phyloP scores from a whole-genome alignment of 2,888 invertebrate genomes.

The Eupithecia centaureata region DNA sequence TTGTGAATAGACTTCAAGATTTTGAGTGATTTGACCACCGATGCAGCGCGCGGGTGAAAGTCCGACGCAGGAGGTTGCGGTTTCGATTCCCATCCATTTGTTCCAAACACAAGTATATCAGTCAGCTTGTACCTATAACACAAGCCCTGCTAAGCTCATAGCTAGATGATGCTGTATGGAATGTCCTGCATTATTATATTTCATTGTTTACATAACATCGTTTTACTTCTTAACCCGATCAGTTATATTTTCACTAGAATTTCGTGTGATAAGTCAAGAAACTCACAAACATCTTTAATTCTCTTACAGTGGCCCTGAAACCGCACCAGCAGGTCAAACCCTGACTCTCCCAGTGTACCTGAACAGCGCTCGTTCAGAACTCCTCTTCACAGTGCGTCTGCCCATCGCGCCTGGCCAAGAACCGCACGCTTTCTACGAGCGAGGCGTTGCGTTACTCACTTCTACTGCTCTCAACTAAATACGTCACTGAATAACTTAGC shows the following conservation, averaged over 20 bases:
- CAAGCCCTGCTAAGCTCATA: too few relatives aligned
- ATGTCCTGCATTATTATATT: background rate
- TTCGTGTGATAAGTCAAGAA: background rate
- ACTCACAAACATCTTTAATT: background rate
- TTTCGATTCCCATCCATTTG: too few relatives aligned
- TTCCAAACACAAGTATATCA: too few relatives aligned
- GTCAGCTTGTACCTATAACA: too few relatives aligned
- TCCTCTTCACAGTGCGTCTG: conserved; percentile 97
- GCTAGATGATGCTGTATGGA: too few relatives aligned
- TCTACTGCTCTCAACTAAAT: conserved; percentile 91
- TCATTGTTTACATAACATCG: background rate
- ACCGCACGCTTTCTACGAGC: conserved; percentile 98
- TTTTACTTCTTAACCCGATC: background rate
- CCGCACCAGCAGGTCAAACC: conserved; percentile 75
- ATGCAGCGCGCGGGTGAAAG: too few relatives aligned
- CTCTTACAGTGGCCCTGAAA: conserved; percentile 66
- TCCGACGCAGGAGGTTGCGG: too few relatives aligned
- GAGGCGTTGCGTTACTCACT: conserved; percentile 98
- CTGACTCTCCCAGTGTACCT: conserved; percentile 98
- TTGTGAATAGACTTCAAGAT: too few relatives aligned
- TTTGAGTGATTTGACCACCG: too few relatives aligned
- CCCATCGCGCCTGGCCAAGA: conserved; percentile 95
- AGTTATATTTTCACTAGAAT: background rate
- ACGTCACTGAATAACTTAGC: conserved; percentile 48
- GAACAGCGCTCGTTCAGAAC: conserved; percentile 97